A percentile compares a stretch with the other conserved stretches of the same genome.
These are phyloP conservation scores for Prunella himalayana DNA, from an alignment of 2,113 vertebrate species.

Conservation along the genomic window DNA sequence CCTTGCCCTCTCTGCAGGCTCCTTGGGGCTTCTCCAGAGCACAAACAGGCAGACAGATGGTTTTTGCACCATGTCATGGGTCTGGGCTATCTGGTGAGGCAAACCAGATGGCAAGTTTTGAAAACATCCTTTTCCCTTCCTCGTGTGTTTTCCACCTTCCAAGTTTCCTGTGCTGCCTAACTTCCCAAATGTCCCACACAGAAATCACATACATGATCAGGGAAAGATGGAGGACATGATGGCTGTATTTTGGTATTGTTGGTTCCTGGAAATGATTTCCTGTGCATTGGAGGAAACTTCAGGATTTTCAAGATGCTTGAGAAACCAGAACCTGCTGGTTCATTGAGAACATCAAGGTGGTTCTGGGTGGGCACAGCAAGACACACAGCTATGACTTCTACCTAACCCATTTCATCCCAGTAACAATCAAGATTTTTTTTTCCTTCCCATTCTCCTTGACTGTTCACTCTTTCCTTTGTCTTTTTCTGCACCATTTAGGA, in stretches of 20 bases:
- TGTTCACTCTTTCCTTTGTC: neutral
- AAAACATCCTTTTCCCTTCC: neutral
- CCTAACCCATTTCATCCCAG: neutral
- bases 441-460: neutral
- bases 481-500: neutral
- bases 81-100: neutral
- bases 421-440: neutral
- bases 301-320: neutral
- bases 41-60: neutral
- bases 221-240: neutral
- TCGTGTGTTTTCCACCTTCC: neutral
- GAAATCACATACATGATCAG: accelerated
- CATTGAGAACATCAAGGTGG: neutral
- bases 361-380: neutral
- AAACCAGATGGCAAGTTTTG: neutral
- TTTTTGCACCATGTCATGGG: neutral
- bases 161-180: neutral
- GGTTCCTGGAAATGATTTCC: neutral
- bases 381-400: neutral
- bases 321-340: neutral
- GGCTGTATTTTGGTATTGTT: neutral
- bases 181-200: neutral
- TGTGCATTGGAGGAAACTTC: neutral
- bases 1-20: neutral
- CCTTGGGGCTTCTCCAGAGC: neutral